A percentile compares a stretch with the other conserved stretches of the same genome.
phyloP scores from a whole-genome alignment of 2,113 vertebrate species.

The Gulo gulo region DNA sequence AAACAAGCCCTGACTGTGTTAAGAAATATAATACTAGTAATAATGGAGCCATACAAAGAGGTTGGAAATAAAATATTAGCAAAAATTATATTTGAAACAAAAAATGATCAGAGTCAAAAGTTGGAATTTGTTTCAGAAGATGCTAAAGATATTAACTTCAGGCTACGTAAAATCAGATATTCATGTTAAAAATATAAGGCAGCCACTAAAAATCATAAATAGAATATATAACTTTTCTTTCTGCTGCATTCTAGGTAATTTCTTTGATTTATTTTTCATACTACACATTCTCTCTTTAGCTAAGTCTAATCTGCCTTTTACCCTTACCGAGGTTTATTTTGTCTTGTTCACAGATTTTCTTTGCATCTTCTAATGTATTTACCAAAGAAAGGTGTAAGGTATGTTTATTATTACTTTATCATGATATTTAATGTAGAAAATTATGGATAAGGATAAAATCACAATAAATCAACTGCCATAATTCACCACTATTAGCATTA shows the following conservation, averaged over 20 bases:
- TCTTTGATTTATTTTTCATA: background rate
- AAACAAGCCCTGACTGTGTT: background rate
- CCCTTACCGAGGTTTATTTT: background rate
- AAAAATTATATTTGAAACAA: background rate
- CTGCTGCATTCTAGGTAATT: background rate
- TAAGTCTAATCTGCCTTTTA: background rate
- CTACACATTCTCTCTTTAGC: background rate
- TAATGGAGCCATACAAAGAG: background rate
- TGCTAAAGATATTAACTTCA: background rate
- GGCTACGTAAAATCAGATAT: background rate
- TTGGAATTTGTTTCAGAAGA: background rate
- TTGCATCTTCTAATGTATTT: background rate
- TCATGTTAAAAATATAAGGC: background rate
- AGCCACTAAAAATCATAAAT: background rate
- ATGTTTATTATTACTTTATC: background rate
- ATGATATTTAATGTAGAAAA: constrained; percentile 13
- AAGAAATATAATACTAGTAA: background rate
- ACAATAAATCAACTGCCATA: background rate
- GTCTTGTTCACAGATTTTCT: background rate
- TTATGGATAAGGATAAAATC: background rate
- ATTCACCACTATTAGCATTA: background rate
- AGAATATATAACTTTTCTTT: background rate
- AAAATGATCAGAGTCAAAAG: background rate
- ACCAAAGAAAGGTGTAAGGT: background rate
- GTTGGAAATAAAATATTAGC: background rate